Base-by-base conservation (phyloP, 2,888 invertebrate genomes). In the Cephus runcator region DNA sequence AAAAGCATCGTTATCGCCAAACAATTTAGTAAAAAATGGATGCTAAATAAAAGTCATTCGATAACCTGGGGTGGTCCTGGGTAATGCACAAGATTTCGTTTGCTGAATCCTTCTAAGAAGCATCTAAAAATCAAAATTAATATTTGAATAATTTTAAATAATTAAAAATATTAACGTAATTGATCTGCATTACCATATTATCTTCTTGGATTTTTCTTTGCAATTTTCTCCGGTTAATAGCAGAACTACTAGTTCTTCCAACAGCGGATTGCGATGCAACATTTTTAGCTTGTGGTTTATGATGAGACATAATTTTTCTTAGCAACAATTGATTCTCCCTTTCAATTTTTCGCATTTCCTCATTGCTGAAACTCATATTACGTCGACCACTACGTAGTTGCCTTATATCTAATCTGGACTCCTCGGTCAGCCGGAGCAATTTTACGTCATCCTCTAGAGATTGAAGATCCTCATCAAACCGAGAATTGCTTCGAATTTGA, bases 131-230 rank as follows among this genome's bases (percentile, higher is more conserved):
- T 34, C 69, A 36, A 77, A 75, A 75, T 69, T 23, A 23, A 9
- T 56, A 56, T 9, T 23, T 23, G 0, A 56, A 40, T 40, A 4
- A 40, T 15, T 56, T 9, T 2, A 56, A 56, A 56, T 23, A 75
- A 69, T 74, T 34, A 36, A 69, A 73, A 74, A n/a, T 11, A 74
- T 78, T 33, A 31, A 15, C 30, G 69, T 71, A 1, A 73, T 23
- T 69, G 69, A 15, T 73, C 56, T 34, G 71, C 79, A 89, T 82
- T 89, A 93, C 93, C 92, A 92, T 87, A 86, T 93, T 93, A 80
- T 93, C 93, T 80, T 89, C 88, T 81, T 93, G 92, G 81, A 93
- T 93, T 83, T 91, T 90, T 77, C 88, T 89, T 80, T 93, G 93
- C 34, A 92, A 90, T 80, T 89, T 91, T 77, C 88, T 90, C 73